These are phyloP conservation scores for Latrodectus geometricus DNA, from an alignment of 1,140 invertebrate species.

Conservation along the genomic window DNA sequence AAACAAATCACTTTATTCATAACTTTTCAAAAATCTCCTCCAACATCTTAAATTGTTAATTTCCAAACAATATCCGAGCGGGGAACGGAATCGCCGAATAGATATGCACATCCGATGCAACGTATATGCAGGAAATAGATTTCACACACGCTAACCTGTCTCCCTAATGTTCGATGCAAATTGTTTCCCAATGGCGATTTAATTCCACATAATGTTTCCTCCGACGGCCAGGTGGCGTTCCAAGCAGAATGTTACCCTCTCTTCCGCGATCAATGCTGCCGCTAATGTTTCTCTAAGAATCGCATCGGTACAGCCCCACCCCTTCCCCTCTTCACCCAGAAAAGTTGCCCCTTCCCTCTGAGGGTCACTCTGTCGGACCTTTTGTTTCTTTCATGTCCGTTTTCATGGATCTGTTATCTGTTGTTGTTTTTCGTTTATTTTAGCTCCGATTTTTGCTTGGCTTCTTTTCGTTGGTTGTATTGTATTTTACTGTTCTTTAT, in stretches of 20 bases:
- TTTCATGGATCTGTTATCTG: background rate
- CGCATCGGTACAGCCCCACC: background rate
- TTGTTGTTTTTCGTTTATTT: background rate
- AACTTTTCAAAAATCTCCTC: background rate
- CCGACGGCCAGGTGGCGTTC: constrained; percentile 49
- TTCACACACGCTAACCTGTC: background rate
- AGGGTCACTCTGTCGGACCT: constrained; percentile 30
- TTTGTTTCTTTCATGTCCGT: background rate
- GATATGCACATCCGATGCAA: background rate
- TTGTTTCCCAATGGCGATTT: constrained; percentile 59
- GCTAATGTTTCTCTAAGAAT: constrained; percentile 51
- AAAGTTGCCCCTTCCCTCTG: constrained; percentile 15
- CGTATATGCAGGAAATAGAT: background rate
- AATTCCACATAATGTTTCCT: constrained; percentile 59
- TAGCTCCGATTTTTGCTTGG: background rate
- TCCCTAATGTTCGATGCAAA: constrained; percentile 57
- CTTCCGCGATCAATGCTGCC: constrained; percentile 28
- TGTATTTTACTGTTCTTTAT: background rate
- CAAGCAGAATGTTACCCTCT: background rate
- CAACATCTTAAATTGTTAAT: background rate
- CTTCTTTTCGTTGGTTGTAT: background rate
- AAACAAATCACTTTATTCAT: background rate
- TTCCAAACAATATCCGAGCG: background rate
- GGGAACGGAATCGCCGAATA: background rate
- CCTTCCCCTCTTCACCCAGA: background rate